These are phyloP conservation scores for Ooceraea biroi DNA, from an alignment of 1,140 invertebrate species.

Conservation along the genomic window DNA sequence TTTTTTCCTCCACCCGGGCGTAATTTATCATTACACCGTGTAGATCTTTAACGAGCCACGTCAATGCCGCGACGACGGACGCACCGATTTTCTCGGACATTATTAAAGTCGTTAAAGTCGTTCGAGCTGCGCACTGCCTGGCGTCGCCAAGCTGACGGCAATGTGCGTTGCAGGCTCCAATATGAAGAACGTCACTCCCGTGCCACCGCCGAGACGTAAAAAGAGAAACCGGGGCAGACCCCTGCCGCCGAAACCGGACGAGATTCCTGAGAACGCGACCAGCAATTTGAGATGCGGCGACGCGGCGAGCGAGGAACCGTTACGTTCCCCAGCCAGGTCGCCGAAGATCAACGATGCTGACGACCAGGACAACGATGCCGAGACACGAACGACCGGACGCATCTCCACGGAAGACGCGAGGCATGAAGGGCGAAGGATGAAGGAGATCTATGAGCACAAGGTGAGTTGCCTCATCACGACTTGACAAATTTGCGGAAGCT, in stretches of 20 bases:
- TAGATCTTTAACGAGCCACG: slow-evolving; percentile 35
- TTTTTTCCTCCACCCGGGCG: slow-evolving; percentile 2
- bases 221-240: slow-evolving; percentile 81
- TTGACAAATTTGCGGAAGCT: too few species aligned
- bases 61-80: slow-evolving; percentile 15
- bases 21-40: slow-evolving; percentile 31
- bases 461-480: slow-evolving; percentile 55
- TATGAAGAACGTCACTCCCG: slow-evolving; percentile 77
- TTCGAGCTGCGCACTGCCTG: not conserved
- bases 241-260: slow-evolving; percentile 82
- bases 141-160: not conserved
- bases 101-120: slow-evolving; percentile 47
- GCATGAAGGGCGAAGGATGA: slow-evolving; percentile 65
- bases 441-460: slow-evolving; percentile 81
- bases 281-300: slow-evolving; percentile 63
- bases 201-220: slow-evolving; percentile 82
- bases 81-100: slow-evolving; percentile 34
- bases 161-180: slow-evolving; percentile 72
- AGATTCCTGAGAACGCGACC: slow-evolving; percentile 65
- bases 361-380: slow-evolving; percentile 49
- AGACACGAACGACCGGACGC: slow-evolving; percentile 2
- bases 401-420: slow-evolving; percentile 32
- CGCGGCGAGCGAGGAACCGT: slow-evolving; percentile 75
- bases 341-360: slow-evolving; percentile 59
- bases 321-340: slow-evolving; percentile 79